phyloP scores from a whole-genome alignment of 64 coral and sea anemone species.

The Orbicella faveolata region DNA sequence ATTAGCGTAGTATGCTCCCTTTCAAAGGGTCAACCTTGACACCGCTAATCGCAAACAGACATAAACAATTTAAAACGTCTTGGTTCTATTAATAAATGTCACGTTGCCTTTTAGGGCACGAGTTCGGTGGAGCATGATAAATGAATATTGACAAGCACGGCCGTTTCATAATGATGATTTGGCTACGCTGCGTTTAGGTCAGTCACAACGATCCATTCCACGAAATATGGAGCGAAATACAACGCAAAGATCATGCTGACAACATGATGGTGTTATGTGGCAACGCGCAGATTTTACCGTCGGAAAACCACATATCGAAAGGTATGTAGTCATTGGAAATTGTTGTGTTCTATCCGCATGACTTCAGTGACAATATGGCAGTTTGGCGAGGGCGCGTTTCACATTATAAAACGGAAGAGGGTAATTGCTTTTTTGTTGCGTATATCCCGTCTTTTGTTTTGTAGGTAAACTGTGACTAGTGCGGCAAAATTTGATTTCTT shows the following conservation, averaged over 20 bases:
- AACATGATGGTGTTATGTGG: not conserved
- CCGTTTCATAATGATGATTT: not conserved
- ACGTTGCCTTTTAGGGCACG: slow-evolving; percentile 34
- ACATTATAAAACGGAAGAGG: not conserved
- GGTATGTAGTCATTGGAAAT: slow-evolving; percentile 2
- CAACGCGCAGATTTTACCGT: not conserved
- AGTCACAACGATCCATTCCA: not conserved
- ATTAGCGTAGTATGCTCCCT: slow-evolving; percentile 1
- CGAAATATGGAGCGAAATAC: not conserved
- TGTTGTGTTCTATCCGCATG: not conserved
- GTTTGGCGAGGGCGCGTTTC: not conserved
- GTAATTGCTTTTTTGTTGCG: slow-evolving; percentile 14
- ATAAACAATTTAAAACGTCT: slow-evolving; percentile 40
- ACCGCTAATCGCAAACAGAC: slow-evolving; percentile 7
- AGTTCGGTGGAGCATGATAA: not conserved
- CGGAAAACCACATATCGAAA: not conserved
- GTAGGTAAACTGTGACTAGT: not conserved
- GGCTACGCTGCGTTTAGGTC: not conserved
- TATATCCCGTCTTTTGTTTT: not conserved
- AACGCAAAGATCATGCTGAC: not conserved
- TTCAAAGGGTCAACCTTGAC: slow-evolving; percentile 18
- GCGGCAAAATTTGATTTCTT: not conserved
- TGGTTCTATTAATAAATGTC: slow-evolving; percentile 44
- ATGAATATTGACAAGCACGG: not conserved
- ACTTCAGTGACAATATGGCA: not conserved